A percentile compares a stretch with the other conserved stretches of the same genome.
Conservation (phyloP, 2,113 vertebrate species). For the Apteryx owenii region DNA sequence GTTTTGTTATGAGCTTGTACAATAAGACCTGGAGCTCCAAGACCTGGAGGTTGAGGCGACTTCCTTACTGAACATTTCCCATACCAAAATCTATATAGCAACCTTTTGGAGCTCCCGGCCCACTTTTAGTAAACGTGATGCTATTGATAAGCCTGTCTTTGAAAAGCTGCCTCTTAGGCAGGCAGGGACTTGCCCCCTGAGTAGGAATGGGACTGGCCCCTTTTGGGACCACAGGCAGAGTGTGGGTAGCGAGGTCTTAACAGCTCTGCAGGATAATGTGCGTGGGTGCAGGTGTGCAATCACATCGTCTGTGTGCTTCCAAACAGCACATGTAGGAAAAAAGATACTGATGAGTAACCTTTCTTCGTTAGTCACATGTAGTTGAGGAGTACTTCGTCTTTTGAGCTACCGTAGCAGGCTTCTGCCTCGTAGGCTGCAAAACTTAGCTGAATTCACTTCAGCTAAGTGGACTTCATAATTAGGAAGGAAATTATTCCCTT, state of each 20-base stretch:
- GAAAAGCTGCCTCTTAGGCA: not conserved
- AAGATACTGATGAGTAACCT: not conserved
- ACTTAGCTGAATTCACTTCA: not conserved
- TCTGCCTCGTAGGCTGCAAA: not conserved
- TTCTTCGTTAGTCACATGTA: not conserved
- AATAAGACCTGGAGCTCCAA: not conserved
- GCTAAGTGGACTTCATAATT: not conserved
- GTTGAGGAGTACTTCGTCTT: not conserved
- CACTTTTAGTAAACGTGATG: not conserved
- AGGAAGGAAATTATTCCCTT: not conserved
- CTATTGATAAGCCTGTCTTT: not conserved
- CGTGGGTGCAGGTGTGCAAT: not conserved
- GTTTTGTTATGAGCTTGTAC: not conserved
- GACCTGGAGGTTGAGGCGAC: not conserved
- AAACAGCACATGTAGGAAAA: not conserved
- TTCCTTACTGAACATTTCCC: not conserved
- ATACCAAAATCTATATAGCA: not conserved
- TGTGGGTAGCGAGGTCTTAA: not conserved
- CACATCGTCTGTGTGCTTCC: not conserved
- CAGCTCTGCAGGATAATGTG: too few relatives aligned
- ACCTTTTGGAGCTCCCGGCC: not conserved
- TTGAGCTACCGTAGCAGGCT: not conserved
- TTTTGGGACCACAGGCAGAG: not conserved
- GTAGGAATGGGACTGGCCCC: not conserved
- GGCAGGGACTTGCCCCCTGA: not conserved